Base-by-base conservation (phyloP, 2,113 vertebrate species). In the Tyrannus savana region DNA sequence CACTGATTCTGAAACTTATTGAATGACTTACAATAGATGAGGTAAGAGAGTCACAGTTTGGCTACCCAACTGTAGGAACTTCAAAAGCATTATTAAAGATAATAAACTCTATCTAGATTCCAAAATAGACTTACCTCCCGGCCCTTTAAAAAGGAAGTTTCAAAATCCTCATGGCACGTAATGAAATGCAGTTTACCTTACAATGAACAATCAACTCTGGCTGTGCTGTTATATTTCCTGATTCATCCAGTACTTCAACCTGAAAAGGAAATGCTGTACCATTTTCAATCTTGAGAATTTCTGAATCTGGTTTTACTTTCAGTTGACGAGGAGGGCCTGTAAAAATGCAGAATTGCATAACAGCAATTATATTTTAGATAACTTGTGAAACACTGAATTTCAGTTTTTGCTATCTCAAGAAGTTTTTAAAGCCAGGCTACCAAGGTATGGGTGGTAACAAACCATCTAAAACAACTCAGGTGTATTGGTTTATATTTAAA, bases 171-270 rank as follows among this genome's bases (percentile, higher is more conserved):
- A 44, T 5, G n/a, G 46, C 30, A 81, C 3, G 23, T 9, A 49
- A 55, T 11, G 39, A 55, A 96, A 91, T 11, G 69, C 52, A 85
- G 28, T 76, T 96, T 98, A 99, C 99, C 99, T 99, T 98, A 93
- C 98, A 99, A 67, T 97, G 96, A 87, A 99, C 98, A 14, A 97
- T 88, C 92, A 99, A 69, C 63, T 98, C 99, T 44, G 98, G 96
- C 55, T 98, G 98, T 42, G 97, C 91, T 31, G 99, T 99, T 97
- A 98, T 71, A 96, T 99, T 99, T 89, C 98, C 98, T 39, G 97
- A 98, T 94, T 98, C 98, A 89, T 99, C 99, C 19, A 98, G 96
- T 87, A 99, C 96, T 93, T 99, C 98, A 49, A 99, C 97, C 76
- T 97, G 96, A 93, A 99, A 99, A 13, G 76, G 96, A 66, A 97